Base-by-base conservation (phyloP, 37 sponge, comb jelly and placozoan genomes). In the Spongilla lacustris region DNA sequence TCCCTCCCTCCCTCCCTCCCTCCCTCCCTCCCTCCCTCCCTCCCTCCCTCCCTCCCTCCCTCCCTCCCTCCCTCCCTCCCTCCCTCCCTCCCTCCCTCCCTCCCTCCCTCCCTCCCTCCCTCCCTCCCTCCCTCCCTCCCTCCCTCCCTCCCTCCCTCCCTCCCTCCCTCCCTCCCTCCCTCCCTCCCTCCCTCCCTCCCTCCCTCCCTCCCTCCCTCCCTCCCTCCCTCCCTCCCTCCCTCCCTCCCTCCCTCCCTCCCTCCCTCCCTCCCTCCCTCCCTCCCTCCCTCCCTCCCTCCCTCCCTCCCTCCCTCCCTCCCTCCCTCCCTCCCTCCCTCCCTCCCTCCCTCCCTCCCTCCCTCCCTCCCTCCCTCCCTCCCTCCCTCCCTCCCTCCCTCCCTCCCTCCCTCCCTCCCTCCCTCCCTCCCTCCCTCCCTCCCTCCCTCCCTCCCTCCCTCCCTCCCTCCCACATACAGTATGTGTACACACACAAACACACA, bases 131-230 rank as follows among this genome's bases (percentile, higher is more conserved):
- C 13, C 79, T 79, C 68, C 29, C 58, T 66, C 30, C 67, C 19
- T 79, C 66, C 49, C 28, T 77, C 68, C 48, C 79, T 66, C 31
- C 76, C 76, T 75, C 76, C 76, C 34, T n/a, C 76, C 32, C 22
- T 36, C 33, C n/a, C 32, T 35, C 19, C 31, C 33, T 31, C 37
- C 17, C 12, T 6, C 33, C 10, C 33, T 24, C 37, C 46, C 24
- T 69, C 72, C n/a, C 58, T n/a, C 79, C 67, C 34, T 10, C 14
- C 69, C 72, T 48, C 71, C 82, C 46, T n/a, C 23, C n/a, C 23
- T 48, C 68, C 81, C 0, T 36, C 68, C 5, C 31, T 32, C 81
- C 41, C 25, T 76, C 58, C 11, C 21, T 58, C 19, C 14, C 58
- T 32, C 9, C 35, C 75, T 30, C 75, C 29, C 29, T 9, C 32